Conservation (phyloP, 2,797 vertebrate genomes). For the Oryzias dopingdopingensis region DNA sequence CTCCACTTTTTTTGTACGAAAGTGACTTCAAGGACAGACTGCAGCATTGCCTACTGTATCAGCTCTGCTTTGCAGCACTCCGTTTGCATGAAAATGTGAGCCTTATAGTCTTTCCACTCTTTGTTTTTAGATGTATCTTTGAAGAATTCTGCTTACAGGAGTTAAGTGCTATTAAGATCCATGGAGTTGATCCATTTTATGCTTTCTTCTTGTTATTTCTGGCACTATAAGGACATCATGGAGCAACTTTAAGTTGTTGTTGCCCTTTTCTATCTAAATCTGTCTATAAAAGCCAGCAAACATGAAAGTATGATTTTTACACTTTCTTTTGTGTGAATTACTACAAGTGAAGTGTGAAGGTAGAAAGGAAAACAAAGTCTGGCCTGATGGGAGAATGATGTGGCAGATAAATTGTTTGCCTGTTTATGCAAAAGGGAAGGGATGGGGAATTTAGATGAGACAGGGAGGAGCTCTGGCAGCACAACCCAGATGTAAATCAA, state of each 20-base stretch:
- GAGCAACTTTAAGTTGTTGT: slow-evolving; percentile 21
- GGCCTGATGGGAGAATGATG: too few relatives aligned
- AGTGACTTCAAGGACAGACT: slow-evolving; percentile 56
- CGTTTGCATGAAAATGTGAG: slow-evolving; percentile 7
- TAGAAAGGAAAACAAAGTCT: too few relatives aligned
- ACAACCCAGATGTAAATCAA: too few relatives aligned
- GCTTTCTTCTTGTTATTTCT: slow-evolving; percentile 14
- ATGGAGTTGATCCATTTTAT: slow-evolving; percentile 1
- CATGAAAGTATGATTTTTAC: too few relatives aligned
- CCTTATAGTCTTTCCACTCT: slow-evolving; percentile 5
- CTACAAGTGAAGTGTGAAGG: too few relatives aligned
- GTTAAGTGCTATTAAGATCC: too few relatives aligned
- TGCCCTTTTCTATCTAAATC: slow-evolving; percentile 26
- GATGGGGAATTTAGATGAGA: too few relatives aligned
- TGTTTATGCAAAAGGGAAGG: too few relatives aligned
- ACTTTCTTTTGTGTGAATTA: too few relatives aligned
- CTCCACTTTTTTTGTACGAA: slow-evolving; percentile 24
- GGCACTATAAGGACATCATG: slow-evolving; percentile 43
- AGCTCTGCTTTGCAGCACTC: slow-evolving; percentile 15
- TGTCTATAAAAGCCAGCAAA: not conserved
- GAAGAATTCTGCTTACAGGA: too few relatives aligned
- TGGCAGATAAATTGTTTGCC: too few relatives aligned
- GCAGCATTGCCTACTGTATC: slow-evolving; percentile 25
- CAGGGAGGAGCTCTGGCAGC: too few relatives aligned
- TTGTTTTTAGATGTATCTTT: not conserved